phyloP scores from a whole-genome alignment of 2,888 invertebrate genomes.

The Oscheius sp. region DNA sequence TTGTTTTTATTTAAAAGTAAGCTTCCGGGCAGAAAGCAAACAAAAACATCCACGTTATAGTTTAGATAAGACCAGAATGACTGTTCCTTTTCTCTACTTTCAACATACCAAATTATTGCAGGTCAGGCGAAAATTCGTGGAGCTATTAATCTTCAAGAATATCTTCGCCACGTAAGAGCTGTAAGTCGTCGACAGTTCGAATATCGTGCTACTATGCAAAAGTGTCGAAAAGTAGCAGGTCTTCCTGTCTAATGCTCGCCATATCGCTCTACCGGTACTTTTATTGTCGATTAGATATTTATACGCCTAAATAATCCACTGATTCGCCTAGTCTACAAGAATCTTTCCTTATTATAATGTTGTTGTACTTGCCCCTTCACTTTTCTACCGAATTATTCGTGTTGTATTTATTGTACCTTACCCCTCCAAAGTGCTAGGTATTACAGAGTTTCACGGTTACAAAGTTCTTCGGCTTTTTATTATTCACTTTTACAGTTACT shows the following conservation, averaged over 20 bases:
- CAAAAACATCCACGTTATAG: no score
- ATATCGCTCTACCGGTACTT: slow-evolving; percentile 3
- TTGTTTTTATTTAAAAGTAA: no score
- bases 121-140: slow-evolving; percentile 51
- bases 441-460: slow-evolving; percentile 7
- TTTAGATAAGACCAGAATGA: neutral
- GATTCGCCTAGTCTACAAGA: slow-evolving; percentile 10
- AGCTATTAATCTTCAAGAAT: slow-evolving; percentile 88
- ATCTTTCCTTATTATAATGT: neutral
- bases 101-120: slow-evolving; percentile 13
- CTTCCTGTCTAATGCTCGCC: slow-evolving; percentile 74
- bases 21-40: no score
- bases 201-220: slow-evolving; percentile 91
- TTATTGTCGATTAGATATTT: slow-evolving; percentile 3
- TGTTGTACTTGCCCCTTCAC: slow-evolving; percentile 13
- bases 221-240: slow-evolving; percentile 92
- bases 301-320: neutral
- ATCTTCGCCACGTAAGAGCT: slow-evolving; percentile 92
- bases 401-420: neutral
- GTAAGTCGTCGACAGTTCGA: slow-evolving; percentile 95
- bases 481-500: neutral
- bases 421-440: slow-evolving; percentile 1
- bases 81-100: neutral
- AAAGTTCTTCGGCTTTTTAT: neutral
- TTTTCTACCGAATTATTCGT: neutral